These are phyloP conservation scores for Spicauda simplicius DNA, from an alignment of 2,888 invertebrate species.

Conservation along the genomic window DNA sequence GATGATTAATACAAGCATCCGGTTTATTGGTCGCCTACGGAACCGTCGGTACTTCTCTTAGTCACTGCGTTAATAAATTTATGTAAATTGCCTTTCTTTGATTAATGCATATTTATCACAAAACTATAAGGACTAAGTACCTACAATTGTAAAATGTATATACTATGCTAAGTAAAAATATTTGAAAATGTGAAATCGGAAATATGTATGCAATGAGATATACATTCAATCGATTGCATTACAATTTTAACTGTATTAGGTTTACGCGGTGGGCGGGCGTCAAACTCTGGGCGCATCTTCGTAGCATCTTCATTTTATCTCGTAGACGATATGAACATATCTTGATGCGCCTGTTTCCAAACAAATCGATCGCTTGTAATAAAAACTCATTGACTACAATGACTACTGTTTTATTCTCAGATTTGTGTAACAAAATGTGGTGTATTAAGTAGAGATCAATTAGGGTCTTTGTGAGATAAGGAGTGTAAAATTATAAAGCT, in stretches of 20 bases:
- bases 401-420: neutral
- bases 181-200: neutral
- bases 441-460: conserved; percentile 24
- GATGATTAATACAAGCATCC: conserved; percentile 58
- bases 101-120: neutral
- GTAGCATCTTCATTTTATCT: conserved; percentile 32
- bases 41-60: conserved; percentile 44
- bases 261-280: conserved; percentile 43
- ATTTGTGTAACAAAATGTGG: conserved; percentile 14
- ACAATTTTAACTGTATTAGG: neutral
- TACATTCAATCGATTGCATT: too few species aligned
- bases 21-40: conserved; percentile 55
- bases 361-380: too few species aligned
- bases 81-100: conserved; percentile 24
- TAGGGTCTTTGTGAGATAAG: conserved; percentile 30
- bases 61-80: conserved; percentile 41
- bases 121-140: neutral
- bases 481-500: conserved; percentile 35
- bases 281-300: conserved; percentile 33
- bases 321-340: conserved; percentile 45
- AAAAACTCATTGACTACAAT: neutral
- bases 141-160: too few species aligned
- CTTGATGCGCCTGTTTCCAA: neutral
- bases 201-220: neutral
- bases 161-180: neutral